Evolutionary conservation across 2,797 vertebrate genomes (phyloP).

Genomic region (Gymnothorax reevesii): DNA sequence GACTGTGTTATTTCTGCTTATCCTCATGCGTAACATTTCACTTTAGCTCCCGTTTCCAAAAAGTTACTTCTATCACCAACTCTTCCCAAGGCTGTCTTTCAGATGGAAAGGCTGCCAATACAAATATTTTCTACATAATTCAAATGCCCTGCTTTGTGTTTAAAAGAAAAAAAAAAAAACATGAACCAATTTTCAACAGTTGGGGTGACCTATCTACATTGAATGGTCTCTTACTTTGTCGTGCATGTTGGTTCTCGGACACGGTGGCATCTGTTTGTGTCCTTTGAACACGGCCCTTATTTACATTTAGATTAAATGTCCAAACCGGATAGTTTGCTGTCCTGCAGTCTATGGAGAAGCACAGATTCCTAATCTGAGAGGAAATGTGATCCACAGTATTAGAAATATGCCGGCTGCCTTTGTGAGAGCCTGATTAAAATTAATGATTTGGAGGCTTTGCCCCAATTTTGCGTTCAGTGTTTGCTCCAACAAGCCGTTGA

Average conservation of each 20-base stretch:
- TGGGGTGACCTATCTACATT: not conserved
- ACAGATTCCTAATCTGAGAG: not conserved
- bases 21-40: not conserved
- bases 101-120: not conserved
- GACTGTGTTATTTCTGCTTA: not conserved
- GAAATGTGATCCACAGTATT: not conserved
- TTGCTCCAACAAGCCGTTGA: not conserved
- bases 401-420: not conserved
- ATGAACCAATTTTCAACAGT: not conserved
- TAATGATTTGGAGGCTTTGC: not conserved
- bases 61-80: not conserved
- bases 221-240: not conserved
- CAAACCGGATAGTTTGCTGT: not conserved
- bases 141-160: not conserved
- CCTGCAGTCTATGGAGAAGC: not conserved
- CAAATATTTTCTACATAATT: not conserved
- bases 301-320: slow-evolving; percentile 5
- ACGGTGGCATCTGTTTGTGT: not conserved
- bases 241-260: not conserved
- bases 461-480: not conserved
- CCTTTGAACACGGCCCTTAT: not conserved
- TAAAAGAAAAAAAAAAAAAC: not conserved
- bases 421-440: not conserved
- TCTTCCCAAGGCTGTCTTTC: not conserved
- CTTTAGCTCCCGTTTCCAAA: not conserved